Evolutionary conservation across 2,113 vertebrate species (phyloP).

Genomic region (Todiramphus chloris): DNA sequence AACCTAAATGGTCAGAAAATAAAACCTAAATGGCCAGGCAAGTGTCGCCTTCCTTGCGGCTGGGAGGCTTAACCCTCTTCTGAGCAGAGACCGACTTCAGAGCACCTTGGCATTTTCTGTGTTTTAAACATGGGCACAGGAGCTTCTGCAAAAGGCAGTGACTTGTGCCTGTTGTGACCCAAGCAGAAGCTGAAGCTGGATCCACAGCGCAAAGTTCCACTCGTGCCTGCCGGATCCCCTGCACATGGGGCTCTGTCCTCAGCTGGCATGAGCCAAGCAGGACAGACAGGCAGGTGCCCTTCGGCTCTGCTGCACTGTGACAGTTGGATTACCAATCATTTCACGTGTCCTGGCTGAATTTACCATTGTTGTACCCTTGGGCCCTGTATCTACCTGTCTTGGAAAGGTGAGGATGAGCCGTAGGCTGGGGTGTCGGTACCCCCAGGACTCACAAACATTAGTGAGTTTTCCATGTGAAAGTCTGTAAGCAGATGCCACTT

Average conservation of each 20-base stretch:
- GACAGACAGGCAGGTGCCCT: too few relatives aligned
- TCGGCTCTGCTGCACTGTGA: not conserved
- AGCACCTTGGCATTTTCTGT: not conserved
- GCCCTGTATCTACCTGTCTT: not conserved
- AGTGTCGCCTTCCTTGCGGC: accelerated
- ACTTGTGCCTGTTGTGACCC: not conserved
- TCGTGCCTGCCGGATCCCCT: accelerated
- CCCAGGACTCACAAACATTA: not conserved
- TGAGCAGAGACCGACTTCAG: not conserved
- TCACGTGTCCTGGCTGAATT: not conserved
- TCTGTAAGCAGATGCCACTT: accelerated
- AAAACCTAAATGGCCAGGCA: not conserved
- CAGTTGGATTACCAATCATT: accelerated
- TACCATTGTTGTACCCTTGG: not conserved
- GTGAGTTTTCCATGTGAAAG: not conserved
- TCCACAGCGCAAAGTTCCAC: not conserved
- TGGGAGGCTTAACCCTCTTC: not conserved
- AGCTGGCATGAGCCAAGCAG: accelerated
- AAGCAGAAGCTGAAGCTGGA: not conserved
- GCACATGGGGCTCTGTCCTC: not conserved
- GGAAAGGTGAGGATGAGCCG: not conserved
- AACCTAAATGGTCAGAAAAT: not conserved
- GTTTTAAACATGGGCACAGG: not conserved
- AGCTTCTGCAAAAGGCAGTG: not conserved
- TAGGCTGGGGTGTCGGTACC: not conserved